Base-by-base conservation (phyloP, 2,113 vertebrate species). In the Columba janthina region DNA sequence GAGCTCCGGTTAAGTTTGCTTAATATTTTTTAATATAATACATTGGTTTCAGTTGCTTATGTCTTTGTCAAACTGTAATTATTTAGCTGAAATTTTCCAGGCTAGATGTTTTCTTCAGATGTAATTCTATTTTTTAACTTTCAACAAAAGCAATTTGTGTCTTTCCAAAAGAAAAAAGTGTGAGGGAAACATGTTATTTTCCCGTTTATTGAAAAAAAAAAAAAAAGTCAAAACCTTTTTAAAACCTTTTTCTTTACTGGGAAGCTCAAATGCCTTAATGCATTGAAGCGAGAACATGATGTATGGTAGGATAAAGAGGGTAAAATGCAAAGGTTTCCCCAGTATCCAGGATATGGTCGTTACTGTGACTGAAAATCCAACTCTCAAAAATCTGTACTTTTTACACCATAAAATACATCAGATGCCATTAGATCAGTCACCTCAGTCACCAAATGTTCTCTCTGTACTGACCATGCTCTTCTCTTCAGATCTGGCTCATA, bases 1-100 rank as follows among this genome's bases (percentile, higher is more conserved):
- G 83, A 96, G 53, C 61, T 81, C 28, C 4, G 3, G 93, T 78
- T 92, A 96, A 86, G 53, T 93, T 96, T 92, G 44, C 48, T 85
- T 91, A 95, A 89, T 72, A 92, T 81, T 95, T 94, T 97, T 86
- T 91, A 96, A 94, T 93, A 90, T 78, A 96, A 93, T 88, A 90
- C 31, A 26, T 72, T 81, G 70, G 76, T 92, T 93, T 95, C 46
- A 54, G 76, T 85, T 90, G 44, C 61, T 89, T 75, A 54, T 1
- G 1, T 72, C 83, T 89, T 89, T 94, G 90, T 80, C 88, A 94
- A 93, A 76, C 24, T 94, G n/a, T 50, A 92, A 93, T 88, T 90
- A 96, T 81, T 92, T 86, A 12, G 32, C 50, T 93, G 70, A 96
- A 94, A 92, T 93, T 89, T 94, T 94, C 88, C 92, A 93, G 80